Percentiles rank a stretch among this genome's conserved stretches.
These are phyloP conservation scores for Aphodius sticticus DNA, from an alignment of 2,888 invertebrate species.

Conservation along the genomic window DNA sequence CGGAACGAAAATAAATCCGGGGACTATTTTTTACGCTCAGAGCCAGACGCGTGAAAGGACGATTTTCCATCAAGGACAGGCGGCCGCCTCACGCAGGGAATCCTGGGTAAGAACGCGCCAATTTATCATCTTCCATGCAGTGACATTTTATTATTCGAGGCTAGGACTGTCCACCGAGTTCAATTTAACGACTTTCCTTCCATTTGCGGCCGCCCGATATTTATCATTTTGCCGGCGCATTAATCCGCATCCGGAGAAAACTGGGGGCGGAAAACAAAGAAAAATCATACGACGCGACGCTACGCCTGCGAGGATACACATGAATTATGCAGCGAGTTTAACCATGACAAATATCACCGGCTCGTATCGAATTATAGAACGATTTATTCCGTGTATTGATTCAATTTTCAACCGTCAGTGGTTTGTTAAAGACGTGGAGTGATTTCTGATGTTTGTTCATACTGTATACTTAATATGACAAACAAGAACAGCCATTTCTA, in stretches of 20 bases:
- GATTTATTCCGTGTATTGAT: not conserved
- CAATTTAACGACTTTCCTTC: not conserved
- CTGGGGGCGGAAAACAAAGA: not conserved
- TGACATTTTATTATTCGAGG: not conserved
- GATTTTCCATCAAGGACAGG: not conserved
- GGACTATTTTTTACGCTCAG: not conserved
- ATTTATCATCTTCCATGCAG: not conserved
- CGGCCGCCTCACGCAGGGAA: not conserved
- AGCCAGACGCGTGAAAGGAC: not conserved
- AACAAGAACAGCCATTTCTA: too few species aligned
- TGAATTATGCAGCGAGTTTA: constrained; percentile 4
- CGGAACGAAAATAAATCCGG: not conserved
- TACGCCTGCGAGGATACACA: not conserved
- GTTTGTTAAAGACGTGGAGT: too few species aligned
- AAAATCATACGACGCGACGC: not conserved
- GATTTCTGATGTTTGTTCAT: too few species aligned
- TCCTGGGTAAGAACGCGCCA: not conserved
- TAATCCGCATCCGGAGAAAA: not conserved
- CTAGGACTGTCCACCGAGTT: not conserved
- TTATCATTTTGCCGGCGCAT: not conserved
- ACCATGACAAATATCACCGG: not conserved
- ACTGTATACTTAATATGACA: too few species aligned
- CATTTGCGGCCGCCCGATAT: not conserved
- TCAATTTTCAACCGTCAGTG: too few species aligned
- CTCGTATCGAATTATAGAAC: not conserved